A percentile compares a stretch with the other conserved stretches of the same genome.
phyloP scores from a whole-genome alignment of 2,888 invertebrate species.

The Seira ritae region DNA sequence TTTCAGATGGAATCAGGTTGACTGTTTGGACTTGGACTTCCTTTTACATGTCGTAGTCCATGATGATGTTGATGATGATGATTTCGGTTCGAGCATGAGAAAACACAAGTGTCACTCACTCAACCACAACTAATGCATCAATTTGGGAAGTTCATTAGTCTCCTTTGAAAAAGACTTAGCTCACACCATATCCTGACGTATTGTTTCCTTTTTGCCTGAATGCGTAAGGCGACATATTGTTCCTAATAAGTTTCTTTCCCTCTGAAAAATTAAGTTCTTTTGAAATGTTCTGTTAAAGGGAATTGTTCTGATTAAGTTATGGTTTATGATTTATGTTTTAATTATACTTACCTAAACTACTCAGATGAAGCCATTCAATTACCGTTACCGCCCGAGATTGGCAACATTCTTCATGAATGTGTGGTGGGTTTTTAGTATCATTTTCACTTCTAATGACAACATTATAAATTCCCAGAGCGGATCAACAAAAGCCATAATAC shows the following conservation, averaged over 20 bases:
- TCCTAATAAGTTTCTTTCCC: not conserved
- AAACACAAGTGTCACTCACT: slow-evolving; percentile 38
- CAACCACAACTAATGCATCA: slow-evolving; percentile 25
- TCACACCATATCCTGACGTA: too few relatives aligned
- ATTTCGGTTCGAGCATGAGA: slow-evolving; percentile 23
- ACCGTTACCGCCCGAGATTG: too few relatives aligned
- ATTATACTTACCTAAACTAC: not conserved
- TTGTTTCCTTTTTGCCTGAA: slow-evolving; percentile 9
- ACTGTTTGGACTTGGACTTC: not conserved
- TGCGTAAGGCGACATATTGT: slow-evolving; percentile 16
- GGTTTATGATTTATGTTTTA: slow-evolving; percentile 18
- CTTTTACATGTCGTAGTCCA: not conserved
- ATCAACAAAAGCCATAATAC: slow-evolving; percentile 61
- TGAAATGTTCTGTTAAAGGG: too few relatives aligned
- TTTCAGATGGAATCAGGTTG: slow-evolving; percentile 4
- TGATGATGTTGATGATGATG: not conserved
- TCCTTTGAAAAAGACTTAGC: slow-evolving; percentile 14
- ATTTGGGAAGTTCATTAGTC: slow-evolving; percentile 38
- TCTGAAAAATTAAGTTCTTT: too few relatives aligned
- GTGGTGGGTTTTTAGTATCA: too few relatives aligned
- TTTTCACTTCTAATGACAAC: slow-evolving; percentile 55
- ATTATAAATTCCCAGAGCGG: slow-evolving; percentile 56
- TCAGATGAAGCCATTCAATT: too few relatives aligned
- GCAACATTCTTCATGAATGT: not conserved
- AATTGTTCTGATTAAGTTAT: not conserved